Base-by-base conservation (phyloP, 2,797 vertebrate genomes). In the Rhodeus uyekii region DNA sequence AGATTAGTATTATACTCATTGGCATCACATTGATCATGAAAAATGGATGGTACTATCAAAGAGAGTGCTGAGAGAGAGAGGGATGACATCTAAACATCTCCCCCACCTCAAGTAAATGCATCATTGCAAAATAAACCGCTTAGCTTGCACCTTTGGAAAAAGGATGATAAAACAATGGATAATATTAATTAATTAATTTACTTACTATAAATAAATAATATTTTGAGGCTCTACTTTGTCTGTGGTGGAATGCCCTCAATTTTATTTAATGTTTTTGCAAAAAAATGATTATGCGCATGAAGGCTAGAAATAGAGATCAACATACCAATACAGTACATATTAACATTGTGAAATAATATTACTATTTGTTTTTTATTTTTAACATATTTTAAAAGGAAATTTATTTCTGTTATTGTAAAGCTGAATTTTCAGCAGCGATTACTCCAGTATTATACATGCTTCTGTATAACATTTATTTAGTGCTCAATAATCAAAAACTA, bases 41-140 rank as follows among this genome's bases (percentile, higher is more conserved):
- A 94, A 92, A 94, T 94, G 91, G 89, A 94, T 92, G 90, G 88
- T 86, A 88, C 89, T 90, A 92, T 94, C 90, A 93, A 93, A 94
- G 91, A 89, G 90, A 74, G 85, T 85, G 82, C 74, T 27, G 77
- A 88, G 85, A 88, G 8, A 1, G 39, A 5, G 27, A 13, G 89
- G 91, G 89, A 84, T 48, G 46, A 79, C 87, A 85, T 92, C 90
- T 88, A 87, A 80, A 87, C 90, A 87, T 86, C 83, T 86, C 87
- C 19, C 82, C 85, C 32, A 87, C 86, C 88, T 85, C 80, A 73
- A 86, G 88, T 71, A 86, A 88, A 89, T 88, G 85, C 78, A 80
- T 84, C 88, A 88, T 88, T 85, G 91, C 91, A 83, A 80, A 76
- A 77, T 88, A 79, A 86, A 89, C 67, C 18, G 36, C 44, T 78